These are phyloP conservation scores for Lepus oiostolus DNA, from an alignment of 2,797 vertebrate genomes.

Conservation along the genomic window DNA sequence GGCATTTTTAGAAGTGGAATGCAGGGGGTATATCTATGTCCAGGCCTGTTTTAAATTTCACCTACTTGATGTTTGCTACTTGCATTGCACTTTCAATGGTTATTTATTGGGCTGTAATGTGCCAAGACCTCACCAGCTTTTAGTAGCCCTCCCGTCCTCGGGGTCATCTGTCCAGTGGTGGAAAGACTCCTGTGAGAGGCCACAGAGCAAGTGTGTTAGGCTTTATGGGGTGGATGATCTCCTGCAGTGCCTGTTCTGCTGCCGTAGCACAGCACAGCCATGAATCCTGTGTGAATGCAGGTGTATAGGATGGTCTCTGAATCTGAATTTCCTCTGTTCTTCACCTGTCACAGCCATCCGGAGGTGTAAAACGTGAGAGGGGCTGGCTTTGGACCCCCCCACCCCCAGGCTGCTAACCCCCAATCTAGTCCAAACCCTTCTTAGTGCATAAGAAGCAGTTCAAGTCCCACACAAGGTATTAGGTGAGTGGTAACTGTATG, in stretches of 20 bases:
- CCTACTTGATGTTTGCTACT: background rate
- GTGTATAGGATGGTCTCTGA: background rate
- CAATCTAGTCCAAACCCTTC: constrained; percentile 32
- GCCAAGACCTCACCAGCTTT: background rate
- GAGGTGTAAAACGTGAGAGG: constrained; percentile 7
- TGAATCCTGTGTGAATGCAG: background rate
- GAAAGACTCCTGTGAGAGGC: background rate
- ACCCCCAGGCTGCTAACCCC: background rate
- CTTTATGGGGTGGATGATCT: background rate
- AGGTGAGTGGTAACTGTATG: constrained; percentile 24
- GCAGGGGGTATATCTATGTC: background rate
- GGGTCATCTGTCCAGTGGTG: background rate
- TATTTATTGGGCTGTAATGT: background rate
- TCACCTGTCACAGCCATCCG: background rate
- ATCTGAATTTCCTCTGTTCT: constrained; percentile 49
- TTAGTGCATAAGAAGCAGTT: constrained; percentile 26
- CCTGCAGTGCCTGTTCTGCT: background rate
- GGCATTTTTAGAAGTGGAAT: constrained; percentile 15
- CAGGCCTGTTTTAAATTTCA: background rate
- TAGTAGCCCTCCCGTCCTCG: no score
- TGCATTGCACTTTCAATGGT: background rate
- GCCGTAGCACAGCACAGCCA: background rate
- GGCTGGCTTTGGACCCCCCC: background rate
- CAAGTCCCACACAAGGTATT: constrained; percentile 41
- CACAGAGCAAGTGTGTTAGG: constrained; percentile 36